Evolutionary conservation across 2,113 vertebrate species (phyloP).

Genomic region (Trachemys scripta): DNA sequence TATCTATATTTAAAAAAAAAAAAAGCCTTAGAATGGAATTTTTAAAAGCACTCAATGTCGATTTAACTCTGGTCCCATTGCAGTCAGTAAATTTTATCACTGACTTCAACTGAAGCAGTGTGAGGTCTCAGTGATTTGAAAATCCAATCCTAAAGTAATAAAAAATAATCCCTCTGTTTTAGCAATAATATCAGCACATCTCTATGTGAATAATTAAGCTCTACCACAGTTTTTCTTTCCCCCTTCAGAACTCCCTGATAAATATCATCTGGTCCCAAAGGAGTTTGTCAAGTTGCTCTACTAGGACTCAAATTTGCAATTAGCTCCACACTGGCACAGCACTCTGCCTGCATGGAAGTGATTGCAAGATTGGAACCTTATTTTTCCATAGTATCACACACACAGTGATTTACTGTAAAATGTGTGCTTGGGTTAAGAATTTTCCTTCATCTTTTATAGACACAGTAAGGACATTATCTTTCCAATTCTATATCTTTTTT

Average conservation of each 20-base stretch:
- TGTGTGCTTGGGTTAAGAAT: conserved; percentile 9
- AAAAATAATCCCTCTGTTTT: background rate
- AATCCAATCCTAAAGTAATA: background rate
- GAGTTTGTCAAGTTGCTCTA: background rate
- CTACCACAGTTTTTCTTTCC: background rate
- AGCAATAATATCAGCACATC: background rate
- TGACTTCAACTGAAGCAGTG: background rate
- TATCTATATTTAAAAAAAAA: background rate
- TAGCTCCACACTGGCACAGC: background rate
- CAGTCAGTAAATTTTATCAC: background rate
- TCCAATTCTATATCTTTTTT: background rate
- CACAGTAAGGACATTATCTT: background rate
- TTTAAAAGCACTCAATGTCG: background rate
- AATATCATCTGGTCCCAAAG: background rate
- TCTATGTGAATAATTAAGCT: background rate
- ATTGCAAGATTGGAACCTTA: background rate
- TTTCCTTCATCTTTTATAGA: background rate
- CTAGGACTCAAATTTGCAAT: background rate
- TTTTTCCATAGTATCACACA: background rate
- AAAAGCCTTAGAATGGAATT: background rate
- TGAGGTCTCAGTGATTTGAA: background rate
- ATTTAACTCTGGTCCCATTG: background rate
- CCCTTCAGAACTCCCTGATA: background rate
- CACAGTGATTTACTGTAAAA: conserved; percentile 21
- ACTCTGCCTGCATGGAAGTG: background rate